Percentiles rank a stretch among this genome's conserved stretches.
phyloP scores from a whole-genome alignment of 1,140 invertebrate species.

The Aphelinus certus region DNA sequence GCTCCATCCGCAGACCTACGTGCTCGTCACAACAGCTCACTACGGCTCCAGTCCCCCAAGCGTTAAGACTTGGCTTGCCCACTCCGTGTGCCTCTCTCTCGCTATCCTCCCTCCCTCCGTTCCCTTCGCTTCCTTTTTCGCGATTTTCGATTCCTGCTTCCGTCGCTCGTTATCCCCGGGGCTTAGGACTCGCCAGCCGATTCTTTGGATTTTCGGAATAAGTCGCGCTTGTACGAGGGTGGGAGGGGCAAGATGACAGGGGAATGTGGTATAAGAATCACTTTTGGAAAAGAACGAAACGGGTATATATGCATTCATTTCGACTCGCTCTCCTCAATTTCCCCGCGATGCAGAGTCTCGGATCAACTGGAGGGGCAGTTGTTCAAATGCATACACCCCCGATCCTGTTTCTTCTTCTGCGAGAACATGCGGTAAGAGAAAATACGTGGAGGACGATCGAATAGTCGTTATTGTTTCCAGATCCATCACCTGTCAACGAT shows the following conservation, averaged over 20 bases:
- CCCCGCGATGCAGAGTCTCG: too few relatives aligned
- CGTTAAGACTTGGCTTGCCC: neutral
- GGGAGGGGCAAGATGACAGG: neutral
- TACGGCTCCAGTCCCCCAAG: neutral
- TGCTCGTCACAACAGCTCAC: conserved; percentile 65
- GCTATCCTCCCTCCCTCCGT: neutral
- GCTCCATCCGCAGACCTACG: conserved; percentile 64
- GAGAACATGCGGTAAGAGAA: too few relatives aligned
- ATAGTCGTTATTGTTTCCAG: too few relatives aligned
- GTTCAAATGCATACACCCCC: too few relatives aligned
- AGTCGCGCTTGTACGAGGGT: conserved; percentile 36
- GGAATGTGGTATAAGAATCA: too few relatives aligned
- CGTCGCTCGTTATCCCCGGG: too few relatives aligned
- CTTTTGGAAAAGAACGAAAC: conserved; percentile 6
- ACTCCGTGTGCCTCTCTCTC: neutral
- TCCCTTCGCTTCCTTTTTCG: neutral
- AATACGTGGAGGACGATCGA: too few relatives aligned
- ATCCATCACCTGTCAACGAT: too few relatives aligned
- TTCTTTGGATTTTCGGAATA: conserved; percentile 24
- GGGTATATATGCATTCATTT: conserved; percentile 9
- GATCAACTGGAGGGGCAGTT: too few relatives aligned
- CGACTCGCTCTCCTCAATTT: too few relatives aligned
- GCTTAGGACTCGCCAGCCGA: too few relatives aligned
- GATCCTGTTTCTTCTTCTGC: too few relatives aligned
- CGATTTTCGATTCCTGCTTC: neutral